These are phyloP conservation scores for Sminthurides aquaticus DNA, from an alignment of 2,888 invertebrate species.

Conservation along the genomic window DNA sequence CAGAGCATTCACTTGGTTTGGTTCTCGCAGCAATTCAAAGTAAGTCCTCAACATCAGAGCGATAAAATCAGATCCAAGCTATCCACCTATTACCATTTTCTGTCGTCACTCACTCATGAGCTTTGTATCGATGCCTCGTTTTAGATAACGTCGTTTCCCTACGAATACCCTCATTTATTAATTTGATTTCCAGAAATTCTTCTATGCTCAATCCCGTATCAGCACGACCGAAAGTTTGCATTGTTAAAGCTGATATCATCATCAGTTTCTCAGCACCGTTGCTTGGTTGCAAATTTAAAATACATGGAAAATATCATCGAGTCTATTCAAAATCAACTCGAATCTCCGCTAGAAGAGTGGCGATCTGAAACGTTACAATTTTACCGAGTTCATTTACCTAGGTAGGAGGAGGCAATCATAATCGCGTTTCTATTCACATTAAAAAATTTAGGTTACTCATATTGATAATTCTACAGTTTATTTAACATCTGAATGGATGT, in stretches of 20 bases:
- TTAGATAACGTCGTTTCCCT: too few species aligned
- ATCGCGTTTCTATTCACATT: too few species aligned
- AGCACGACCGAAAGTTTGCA: conserved; percentile 4
- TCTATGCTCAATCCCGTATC: conserved; percentile 9
- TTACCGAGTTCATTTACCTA: conserved; percentile 15
- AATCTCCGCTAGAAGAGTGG: conserved; percentile 8
- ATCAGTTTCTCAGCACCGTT: background rate
- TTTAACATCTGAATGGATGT: too few species aligned
- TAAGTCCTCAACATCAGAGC: too few species aligned
- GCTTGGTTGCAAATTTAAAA: conserved; percentile 7
- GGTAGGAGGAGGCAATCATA: too few species aligned
- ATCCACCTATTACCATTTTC: too few species aligned
- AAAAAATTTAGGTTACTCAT: too few species aligned
- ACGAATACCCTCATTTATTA: too few species aligned
- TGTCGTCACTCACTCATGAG: too few species aligned
- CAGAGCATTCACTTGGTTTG: conserved; percentile 10
- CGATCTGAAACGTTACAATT: conserved; percentile 4
- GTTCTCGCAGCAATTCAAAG: conserved; percentile 17
- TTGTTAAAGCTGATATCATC: conserved; percentile 11
- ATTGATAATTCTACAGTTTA: too few species aligned
- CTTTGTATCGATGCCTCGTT: too few species aligned
- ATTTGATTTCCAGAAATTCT: conserved; percentile 13
- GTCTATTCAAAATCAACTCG: conserved; percentile 6
- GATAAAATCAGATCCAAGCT: too few species aligned
- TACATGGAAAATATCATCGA: conserved; percentile 15